Evolutionary conservation across 1,140 invertebrate genomes (phyloP).

Genomic region (Helicoverpa zea): DNA sequence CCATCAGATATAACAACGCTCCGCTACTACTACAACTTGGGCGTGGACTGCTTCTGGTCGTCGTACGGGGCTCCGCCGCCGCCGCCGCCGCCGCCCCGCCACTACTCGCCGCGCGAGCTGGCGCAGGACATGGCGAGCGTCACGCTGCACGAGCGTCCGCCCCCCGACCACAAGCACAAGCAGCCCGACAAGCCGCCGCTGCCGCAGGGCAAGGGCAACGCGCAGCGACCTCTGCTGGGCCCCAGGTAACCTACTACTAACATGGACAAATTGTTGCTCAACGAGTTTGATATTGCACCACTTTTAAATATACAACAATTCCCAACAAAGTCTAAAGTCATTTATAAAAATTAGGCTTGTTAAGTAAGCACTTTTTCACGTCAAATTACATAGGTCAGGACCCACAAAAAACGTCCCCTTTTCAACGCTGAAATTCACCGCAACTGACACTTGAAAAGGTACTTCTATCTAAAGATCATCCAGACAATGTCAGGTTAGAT

Average conservation of each 20-base stretch:
- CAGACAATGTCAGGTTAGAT: too few species aligned
- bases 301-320: too few species aligned
- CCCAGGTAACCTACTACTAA: slow-evolving; percentile 69
- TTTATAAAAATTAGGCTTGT: too few species aligned
- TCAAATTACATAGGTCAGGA: too few species aligned
- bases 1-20: slow-evolving; percentile 88
- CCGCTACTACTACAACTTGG: slow-evolving; percentile 90
- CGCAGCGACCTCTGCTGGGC: slow-evolving; percentile 72
- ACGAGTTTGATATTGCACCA: too few species aligned
- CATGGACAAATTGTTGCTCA: too few species aligned
- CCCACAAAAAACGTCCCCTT: too few species aligned
- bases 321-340: too few species aligned
- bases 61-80: slow-evolving; percentile 70
- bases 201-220: slow-evolving; percentile 64
- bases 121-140: slow-evolving; percentile 78
- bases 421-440: too few species aligned
- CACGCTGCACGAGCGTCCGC: slow-evolving; percentile 65
- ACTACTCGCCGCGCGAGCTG: slow-evolving; percentile 67
- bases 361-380: too few species aligned
- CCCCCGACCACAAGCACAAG: slow-evolving; percentile 60
- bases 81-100: slow-evolving; percentile 54
- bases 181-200: slow-evolving; percentile 67
- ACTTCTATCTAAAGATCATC: too few species aligned
- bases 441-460: too few species aligned
- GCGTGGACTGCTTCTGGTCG: slow-evolving; percentile 87